phyloP scores from a whole-genome alignment of 2,888 invertebrate genomes.

The Alentia gelatinosa region DNA sequence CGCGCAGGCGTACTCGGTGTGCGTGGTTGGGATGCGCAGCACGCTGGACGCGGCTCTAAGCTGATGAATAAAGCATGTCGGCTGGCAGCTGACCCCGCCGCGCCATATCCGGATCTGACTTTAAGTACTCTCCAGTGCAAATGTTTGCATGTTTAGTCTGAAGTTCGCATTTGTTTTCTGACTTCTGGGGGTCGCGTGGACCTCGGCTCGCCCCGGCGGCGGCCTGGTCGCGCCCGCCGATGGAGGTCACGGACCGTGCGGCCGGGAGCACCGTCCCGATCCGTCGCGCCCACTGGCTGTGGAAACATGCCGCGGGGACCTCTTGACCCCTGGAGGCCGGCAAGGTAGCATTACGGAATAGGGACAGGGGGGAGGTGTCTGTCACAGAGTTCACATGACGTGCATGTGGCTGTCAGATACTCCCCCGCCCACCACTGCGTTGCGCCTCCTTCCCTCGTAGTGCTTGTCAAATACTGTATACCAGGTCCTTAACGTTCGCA shows the following conservation, averaged over 20 bases:
- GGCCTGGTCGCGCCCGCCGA: not conserved
- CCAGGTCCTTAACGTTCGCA: too few relatives aligned
- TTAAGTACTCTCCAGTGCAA: constrained; percentile 24
- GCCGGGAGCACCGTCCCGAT: not conserved
- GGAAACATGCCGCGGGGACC: constrained; percentile 20
- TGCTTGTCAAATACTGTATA: too few relatives aligned
- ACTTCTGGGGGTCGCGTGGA: constrained; percentile 42
- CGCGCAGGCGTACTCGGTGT: not conserved
- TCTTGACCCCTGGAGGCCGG: constrained; percentile 4
- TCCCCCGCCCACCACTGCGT: too few relatives aligned
- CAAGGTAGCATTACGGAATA: not conserved
- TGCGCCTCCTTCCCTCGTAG: too few relatives aligned
- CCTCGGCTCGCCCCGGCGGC: not conserved
- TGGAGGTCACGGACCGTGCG: not conserved
- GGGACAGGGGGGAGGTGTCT: not conserved
- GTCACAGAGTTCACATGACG: not conserved
- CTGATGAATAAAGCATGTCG: not conserved
- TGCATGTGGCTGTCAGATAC: constrained; percentile 5
- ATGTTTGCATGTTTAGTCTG: constrained; percentile 40
- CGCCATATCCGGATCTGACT: constrained; percentile 33
- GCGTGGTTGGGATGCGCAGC: not conserved
- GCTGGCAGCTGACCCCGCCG: constrained; percentile 18
- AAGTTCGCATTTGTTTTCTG: constrained; percentile 32
- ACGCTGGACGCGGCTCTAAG: not conserved
- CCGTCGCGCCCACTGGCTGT: not conserved